Percentiles rank a stretch among this genome's conserved stretches.
Evolutionary conservation across 1,140 invertebrate genomes (phyloP).

Genomic region (Halictus rubicundus): DNA sequence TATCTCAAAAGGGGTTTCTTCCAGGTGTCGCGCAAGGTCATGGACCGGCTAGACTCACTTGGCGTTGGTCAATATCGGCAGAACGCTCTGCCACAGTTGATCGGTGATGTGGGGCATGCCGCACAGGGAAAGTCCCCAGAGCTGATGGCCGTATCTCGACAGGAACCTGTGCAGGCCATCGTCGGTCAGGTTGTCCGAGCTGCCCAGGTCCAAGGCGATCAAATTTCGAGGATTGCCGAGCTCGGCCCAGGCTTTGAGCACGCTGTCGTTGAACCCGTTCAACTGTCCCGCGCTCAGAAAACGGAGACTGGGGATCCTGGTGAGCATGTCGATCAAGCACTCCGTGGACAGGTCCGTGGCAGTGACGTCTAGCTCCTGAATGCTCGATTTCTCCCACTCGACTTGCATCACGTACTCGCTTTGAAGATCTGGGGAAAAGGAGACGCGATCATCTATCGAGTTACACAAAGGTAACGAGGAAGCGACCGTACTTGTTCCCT

Average conservation of each 20-base stretch:
- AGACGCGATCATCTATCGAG: background rate
- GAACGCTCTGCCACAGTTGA: constrained; percentile 95
- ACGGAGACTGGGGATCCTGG: constrained; percentile 91
- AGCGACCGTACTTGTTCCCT: constrained; percentile 90
- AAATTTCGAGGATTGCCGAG: constrained; percentile 92
- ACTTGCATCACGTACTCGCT: constrained; percentile 96
- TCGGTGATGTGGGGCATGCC: constrained; percentile 99
- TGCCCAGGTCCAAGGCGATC: constrained; percentile 94
- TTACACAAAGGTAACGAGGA: too few relatives aligned
- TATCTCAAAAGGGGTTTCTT: too few relatives aligned
- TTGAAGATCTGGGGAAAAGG: constrained; percentile 85
- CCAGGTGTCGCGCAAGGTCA: too few relatives aligned
- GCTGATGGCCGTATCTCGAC: constrained; percentile 91
- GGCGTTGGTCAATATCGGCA: constrained; percentile 93
- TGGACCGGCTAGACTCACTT: constrained; percentile 83
- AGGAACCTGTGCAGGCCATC: constrained; percentile 95
- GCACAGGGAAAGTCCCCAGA: constrained; percentile 92
- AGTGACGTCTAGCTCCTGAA: constrained; percentile 98
- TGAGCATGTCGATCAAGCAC: constrained; percentile 95
- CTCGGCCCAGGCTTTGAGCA: constrained; percentile 94
- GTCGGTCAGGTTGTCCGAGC: constrained; percentile 97
- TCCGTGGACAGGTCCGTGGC: constrained; percentile 97
- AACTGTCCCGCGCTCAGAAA: constrained; percentile 97
- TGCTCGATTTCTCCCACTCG: constrained; percentile 97
- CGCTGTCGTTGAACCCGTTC: constrained; percentile 97